Evolutionary conservation across 1,140 invertebrate species (phyloP).

Genomic region (Papilio machaon): DNA sequence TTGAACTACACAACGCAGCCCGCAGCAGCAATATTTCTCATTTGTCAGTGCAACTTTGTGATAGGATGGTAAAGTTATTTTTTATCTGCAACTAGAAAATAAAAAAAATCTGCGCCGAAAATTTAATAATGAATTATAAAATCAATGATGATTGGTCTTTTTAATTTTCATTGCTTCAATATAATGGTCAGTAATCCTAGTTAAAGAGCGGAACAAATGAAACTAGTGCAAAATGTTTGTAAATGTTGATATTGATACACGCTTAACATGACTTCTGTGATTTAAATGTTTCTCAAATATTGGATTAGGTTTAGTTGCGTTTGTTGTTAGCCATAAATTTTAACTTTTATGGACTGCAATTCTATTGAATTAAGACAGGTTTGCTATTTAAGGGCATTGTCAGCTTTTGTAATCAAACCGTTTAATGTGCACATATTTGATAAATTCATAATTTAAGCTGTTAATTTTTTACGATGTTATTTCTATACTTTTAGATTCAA

Average conservation of each 20-base stretch:
- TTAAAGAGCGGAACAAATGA: background rate
- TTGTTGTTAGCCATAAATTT: conserved; percentile 2
- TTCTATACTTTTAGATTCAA: background rate
- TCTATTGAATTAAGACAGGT: background rate
- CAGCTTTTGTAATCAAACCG: background rate
- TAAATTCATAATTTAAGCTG: conserved; percentile 10
- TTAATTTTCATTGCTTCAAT: background rate
- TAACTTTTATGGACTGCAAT: background rate
- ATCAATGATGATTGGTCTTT: too few species aligned
- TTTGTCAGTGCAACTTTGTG: background rate
- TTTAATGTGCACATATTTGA: background rate
- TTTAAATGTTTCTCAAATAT: background rate
- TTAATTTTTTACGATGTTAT: background rate
- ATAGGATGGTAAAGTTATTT: background rate
- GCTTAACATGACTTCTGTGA: background rate
- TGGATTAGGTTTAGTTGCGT: background rate
- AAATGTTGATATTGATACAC: background rate
- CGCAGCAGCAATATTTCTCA: too few species aligned
- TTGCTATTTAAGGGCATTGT: background rate
- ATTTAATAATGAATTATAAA: too few species aligned
- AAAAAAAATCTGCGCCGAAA: too few species aligned
- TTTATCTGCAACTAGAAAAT: too few species aligned
- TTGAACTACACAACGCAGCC: too few species aligned
- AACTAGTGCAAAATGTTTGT: background rate
- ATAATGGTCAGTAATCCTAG: background rate